These are phyloP conservation scores for Semotilus atromaculatus DNA, from an alignment of 2,797 vertebrate genomes.

Conservation along the genomic window DNA sequence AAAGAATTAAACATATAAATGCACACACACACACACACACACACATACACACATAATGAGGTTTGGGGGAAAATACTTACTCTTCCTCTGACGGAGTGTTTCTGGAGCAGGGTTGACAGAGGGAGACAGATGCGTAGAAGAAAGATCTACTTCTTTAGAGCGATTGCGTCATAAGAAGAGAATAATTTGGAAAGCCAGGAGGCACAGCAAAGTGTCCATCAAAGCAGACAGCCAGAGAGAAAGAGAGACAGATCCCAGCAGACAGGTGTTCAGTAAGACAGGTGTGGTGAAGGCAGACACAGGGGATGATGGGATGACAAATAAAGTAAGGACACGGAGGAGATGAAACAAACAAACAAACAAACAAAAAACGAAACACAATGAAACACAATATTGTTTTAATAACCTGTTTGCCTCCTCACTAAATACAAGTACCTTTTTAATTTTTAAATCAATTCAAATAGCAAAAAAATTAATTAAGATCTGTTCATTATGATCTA, in stretches of 20 bases:
- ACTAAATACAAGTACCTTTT: not conserved
- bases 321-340: constrained; percentile 2
- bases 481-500: not conserved
- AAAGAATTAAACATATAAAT: constrained; percentile 21
- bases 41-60: constrained; percentile 28
- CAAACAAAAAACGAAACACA: not conserved
- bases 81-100: constrained; percentile 70
- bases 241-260: constrained; percentile 6
- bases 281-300: constrained; percentile 34
- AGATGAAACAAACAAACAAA: not conserved
- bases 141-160: constrained; percentile 63
- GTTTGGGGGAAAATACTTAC: constrained; percentile 71
- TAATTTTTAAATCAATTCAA: not conserved
- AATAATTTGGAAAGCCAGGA: constrained; percentile 8
- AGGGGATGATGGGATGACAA: constrained; percentile 11
- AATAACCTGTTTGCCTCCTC: not conserved
- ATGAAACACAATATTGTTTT: constrained; percentile 19
- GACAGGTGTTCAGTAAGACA: constrained; percentile 28
- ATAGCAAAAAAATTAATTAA: too few species aligned
- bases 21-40: constrained; percentile 25
- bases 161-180: constrained; percentile 3
- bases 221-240: constrained; percentile 10
- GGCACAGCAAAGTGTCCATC: not conserved
- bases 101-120: constrained; percentile 66
- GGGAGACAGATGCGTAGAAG: constrained; percentile 59